Base-by-base conservation (phyloP, 2,888 invertebrate species). In the Heliconius cydno region DNA sequence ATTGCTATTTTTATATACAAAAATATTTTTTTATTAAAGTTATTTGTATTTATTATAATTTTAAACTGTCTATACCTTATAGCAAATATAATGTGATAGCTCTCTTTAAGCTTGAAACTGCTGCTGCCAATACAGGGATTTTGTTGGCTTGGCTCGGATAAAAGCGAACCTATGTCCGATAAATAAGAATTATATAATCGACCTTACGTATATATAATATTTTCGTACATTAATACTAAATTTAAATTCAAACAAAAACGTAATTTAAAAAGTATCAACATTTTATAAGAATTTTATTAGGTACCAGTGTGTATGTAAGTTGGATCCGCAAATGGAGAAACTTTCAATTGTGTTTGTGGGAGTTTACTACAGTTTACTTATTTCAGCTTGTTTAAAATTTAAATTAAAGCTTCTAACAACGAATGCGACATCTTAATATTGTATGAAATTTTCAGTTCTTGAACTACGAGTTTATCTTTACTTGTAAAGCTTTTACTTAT, bases 391-490 rank as follows among this genome's bases (percentile, higher is more conserved):
- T 86, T 85, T 80, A 83, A 88, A 88, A 88, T 89, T 90, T 87
- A 87, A 86, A 88, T 89, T 87, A 88, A 87, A 92, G 87, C 92
- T 92, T 86, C 87, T 89, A 91, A 91, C 90, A 90, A 92, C 89
- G 85, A 87, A 86, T 82, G 84, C 84, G 83, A 88, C 88, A 89
- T 88, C 88, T 85, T 84, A 83, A 85, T 90, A 90, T 85, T 86
- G 87, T 88, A 89, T 89, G 87, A 88, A 86, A 90, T 87, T 80
- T 70, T 70, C 25, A 46, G 30, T 67, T 67, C 2, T 34, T 67
- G 15, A 67, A 34, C 22, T 66, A 63, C n/a, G 30, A 30, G 30
- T 30, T 9, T 52, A 60, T n/a, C 10, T n/a, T n/a, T 22, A 57
- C n/a, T n/a, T 60, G n/a, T 60, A 0, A n/a, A n/a, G n/a, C n/a